Conservation (phyloP, 1,140 invertebrate genomes). For the Drosophila watanabei region DNA sequence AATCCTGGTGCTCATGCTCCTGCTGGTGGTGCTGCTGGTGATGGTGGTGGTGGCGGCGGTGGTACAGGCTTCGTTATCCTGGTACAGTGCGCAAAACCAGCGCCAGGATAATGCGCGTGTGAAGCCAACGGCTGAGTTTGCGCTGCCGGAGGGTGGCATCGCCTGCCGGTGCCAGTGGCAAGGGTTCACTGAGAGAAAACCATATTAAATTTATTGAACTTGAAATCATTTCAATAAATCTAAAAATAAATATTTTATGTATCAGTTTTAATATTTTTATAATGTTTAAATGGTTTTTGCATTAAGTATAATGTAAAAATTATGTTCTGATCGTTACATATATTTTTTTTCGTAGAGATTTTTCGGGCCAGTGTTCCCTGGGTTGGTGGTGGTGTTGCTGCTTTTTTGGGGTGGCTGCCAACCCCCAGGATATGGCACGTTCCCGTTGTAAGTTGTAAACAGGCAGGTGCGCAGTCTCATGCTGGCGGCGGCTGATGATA, state of each 20-base stretch:
- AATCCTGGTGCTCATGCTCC: constrained; percentile 16
- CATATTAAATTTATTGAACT: neutral
- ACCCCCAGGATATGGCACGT: constrained; percentile 81
- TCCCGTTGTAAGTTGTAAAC: constrained; percentile 80
- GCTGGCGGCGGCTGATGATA: constrained; percentile 70
- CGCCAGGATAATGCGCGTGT: constrained; percentile 63
- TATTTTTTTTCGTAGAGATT: neutral
- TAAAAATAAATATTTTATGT: neutral
- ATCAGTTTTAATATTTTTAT: neutral
- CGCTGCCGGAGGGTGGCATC: constrained; percentile 61
- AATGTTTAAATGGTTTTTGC: too few species aligned
- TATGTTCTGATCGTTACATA: neutral
- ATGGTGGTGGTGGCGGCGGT: constrained; percentile 16
- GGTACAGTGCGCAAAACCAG: constrained; percentile 74
- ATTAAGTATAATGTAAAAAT: neutral
- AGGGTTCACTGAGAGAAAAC: constrained; percentile 4
- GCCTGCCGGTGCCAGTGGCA: constrained; percentile 24
- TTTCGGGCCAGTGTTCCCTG: constrained; percentile 16
- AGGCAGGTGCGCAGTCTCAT: constrained; percentile 79
- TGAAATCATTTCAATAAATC: neutral
- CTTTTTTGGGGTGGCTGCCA: constrained; percentile 72
- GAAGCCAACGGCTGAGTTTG: constrained; percentile 71
- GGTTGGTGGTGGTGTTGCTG: constrained; percentile 47
- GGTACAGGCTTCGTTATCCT: constrained; percentile 42
- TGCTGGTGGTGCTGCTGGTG: constrained; percentile 35